These are phyloP conservation scores for Rafetus swinhoei DNA, from an alignment of 2,113 vertebrate genomes.

Conservation along the genomic window DNA sequence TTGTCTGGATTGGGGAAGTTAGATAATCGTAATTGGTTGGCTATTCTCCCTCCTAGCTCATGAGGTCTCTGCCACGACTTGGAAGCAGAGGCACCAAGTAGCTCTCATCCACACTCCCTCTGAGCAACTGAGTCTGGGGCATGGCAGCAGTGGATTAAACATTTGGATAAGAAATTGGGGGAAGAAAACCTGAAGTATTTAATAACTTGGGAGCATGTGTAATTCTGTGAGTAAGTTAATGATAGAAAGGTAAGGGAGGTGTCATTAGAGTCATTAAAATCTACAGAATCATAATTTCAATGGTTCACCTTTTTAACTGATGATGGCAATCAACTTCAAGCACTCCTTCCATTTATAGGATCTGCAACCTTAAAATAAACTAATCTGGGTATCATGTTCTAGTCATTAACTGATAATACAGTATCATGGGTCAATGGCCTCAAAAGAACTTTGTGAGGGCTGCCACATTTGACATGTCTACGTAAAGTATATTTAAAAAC, in stretches of 20 bases:
- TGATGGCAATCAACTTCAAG: background rate
- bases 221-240: background rate
- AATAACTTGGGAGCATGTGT: background rate
- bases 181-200: background rate
- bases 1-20: background rate
- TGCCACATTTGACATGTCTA: background rate
- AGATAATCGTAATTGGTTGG: background rate
- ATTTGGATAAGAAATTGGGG: background rate
- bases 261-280: background rate
- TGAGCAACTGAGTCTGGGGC: background rate
- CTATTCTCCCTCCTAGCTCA: background rate
- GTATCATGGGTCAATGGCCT: background rate
- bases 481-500: background rate
- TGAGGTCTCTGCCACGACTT: background rate
- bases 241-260: background rate
- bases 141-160: background rate
- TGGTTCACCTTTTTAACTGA: background rate
- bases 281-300: background rate
- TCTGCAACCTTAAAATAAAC: background rate
- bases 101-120: background rate
- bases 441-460: background rate
- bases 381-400: background rate
- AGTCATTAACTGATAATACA: background rate
- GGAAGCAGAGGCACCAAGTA: background rate
- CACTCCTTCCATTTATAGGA: background rate